Percentiles rank a stretch among this genome's conserved stretches.
phyloP scores from a whole-genome alignment of 2,113 vertebrate species.

The Saguinus midas region DNA sequence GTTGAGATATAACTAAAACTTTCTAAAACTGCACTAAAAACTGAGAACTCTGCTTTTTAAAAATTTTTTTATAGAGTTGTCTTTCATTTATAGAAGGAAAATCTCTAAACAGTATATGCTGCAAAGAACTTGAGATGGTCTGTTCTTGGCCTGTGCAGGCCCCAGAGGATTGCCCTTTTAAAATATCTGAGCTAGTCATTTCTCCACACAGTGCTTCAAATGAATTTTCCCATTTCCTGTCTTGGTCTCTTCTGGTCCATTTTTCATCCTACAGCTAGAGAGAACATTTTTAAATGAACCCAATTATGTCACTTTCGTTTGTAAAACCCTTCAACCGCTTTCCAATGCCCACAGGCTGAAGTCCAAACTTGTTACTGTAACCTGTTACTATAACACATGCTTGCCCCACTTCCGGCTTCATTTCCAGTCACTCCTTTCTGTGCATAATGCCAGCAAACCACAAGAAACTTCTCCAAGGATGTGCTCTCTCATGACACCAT shows the following conservation, averaged over 20 bases:
- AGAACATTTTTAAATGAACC: not conserved
- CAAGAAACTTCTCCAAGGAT: too few species aligned
- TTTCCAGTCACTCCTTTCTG: not conserved
- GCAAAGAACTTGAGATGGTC: not conserved
- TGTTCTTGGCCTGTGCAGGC: fast-evolving
- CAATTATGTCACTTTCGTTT: slow-evolving; percentile 52
- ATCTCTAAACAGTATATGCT: fast-evolving
- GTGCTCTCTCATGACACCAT: too few species aligned
- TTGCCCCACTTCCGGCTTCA: not conserved
- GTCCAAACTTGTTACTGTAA: not conserved
- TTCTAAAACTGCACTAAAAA: not conserved
- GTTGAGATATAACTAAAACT: not conserved
- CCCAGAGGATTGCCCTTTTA: fast-evolving
- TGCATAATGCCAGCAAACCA: not conserved
- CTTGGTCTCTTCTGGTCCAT: not conserved
- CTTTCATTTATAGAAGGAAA: not conserved
- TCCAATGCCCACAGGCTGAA: not conserved
- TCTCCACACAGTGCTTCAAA: not conserved
- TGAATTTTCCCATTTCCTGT: not conserved
- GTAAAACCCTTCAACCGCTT: not conserved
- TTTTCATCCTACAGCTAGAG: not conserved
- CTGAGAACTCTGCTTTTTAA: too few species aligned
- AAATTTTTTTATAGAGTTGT: not conserved
- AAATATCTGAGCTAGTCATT: not conserved
- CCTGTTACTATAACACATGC: not conserved